Evolutionary conservation across 1,140 invertebrate genomes (phyloP).

Genomic region (Orchestia grillus): DNA sequence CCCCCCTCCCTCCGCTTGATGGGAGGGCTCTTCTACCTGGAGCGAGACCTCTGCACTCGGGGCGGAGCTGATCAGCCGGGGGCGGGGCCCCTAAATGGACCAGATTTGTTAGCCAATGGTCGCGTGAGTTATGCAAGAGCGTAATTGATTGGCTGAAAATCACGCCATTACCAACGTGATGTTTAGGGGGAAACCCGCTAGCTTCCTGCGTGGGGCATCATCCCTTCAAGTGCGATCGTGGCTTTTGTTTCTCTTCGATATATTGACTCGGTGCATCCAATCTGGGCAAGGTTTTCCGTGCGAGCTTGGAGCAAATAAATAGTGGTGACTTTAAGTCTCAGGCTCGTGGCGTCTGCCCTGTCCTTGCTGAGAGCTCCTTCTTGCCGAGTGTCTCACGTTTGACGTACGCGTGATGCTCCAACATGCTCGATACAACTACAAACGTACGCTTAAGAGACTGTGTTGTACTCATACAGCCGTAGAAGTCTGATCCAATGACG

Average conservation of each 20-base stretch:
- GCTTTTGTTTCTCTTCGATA: constrained; percentile 8
- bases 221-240: not conserved
- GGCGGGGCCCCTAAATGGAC: constrained; percentile 19
- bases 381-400: not conserved
- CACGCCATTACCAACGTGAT: constrained; percentile 14
- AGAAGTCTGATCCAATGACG: not conserved
- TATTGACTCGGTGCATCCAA: constrained; percentile 16
- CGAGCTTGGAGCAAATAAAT: not conserved
- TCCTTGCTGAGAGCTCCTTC: not conserved
- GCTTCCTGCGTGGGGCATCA: not conserved
- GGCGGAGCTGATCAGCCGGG: not conserved
- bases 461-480: not conserved
- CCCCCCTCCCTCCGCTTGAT: not conserved
- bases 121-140: constrained; percentile 51
- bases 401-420: not conserved
- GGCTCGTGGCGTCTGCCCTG: not conserved
- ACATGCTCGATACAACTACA: not conserved
- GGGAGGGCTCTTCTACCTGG: not conserved
- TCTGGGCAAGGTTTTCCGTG: constrained; percentile 13
- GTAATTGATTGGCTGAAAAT: constrained; percentile 46
- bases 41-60: not conserved
- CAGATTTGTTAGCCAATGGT: constrained; percentile 36
- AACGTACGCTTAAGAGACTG: not conserved
- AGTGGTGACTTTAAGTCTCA: not conserved
- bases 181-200: constrained; percentile 40